Conservation (phyloP, 2,888 invertebrate genomes). For the Drosophila parthenogenetica region DNA sequence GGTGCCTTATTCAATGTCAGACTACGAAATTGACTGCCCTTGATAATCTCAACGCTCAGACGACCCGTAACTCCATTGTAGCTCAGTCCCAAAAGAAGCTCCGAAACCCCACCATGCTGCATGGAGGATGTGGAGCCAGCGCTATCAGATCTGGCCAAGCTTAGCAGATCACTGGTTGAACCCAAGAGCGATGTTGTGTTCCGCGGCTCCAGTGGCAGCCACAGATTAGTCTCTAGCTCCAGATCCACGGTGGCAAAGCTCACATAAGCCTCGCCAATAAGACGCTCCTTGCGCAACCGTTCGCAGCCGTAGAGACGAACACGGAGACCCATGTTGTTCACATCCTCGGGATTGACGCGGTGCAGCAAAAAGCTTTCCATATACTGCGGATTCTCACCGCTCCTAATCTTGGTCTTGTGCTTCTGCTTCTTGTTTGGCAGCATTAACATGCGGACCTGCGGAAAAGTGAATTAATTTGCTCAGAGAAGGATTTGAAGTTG, state of each 20-base stretch:
- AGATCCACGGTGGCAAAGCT: slow-evolving; percentile 95
- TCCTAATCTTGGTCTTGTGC: slow-evolving; percentile 96
- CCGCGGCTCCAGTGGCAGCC: slow-evolving; percentile 93
- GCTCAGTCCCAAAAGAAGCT: slow-evolving; percentile 94
- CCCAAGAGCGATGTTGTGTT: slow-evolving; percentile 87
- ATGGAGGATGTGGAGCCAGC: slow-evolving; percentile 97
- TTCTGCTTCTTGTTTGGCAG: slow-evolving; percentile 97
- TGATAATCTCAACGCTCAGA: slow-evolving; percentile 93
- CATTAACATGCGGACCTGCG: slow-evolving; percentile 92
- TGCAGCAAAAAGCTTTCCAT: slow-evolving; percentile 96
- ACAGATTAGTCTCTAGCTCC: slow-evolving; percentile 95
- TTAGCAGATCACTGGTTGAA: slow-evolving; percentile 88
- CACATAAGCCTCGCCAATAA: slow-evolving; percentile 95
- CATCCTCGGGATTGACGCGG: slow-evolving; percentile 97
- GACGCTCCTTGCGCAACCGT: slow-evolving; percentile 95
- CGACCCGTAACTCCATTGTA: slow-evolving; percentile 97
- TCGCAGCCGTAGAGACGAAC: slow-evolving; percentile 96
- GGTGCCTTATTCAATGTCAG: slow-evolving; percentile 92
- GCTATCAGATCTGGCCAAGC: slow-evolving; percentile 95
- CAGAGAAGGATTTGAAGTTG: neutral
- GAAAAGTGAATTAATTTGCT: neutral
- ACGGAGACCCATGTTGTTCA: slow-evolving; percentile 95
- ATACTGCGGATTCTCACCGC: slow-evolving; percentile 95
- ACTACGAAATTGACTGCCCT: slow-evolving; percentile 90
- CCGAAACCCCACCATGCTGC: slow-evolving; percentile 95